phyloP scores from a whole-genome alignment of 2,797 vertebrate species.

The Spea hammondii region DNA sequence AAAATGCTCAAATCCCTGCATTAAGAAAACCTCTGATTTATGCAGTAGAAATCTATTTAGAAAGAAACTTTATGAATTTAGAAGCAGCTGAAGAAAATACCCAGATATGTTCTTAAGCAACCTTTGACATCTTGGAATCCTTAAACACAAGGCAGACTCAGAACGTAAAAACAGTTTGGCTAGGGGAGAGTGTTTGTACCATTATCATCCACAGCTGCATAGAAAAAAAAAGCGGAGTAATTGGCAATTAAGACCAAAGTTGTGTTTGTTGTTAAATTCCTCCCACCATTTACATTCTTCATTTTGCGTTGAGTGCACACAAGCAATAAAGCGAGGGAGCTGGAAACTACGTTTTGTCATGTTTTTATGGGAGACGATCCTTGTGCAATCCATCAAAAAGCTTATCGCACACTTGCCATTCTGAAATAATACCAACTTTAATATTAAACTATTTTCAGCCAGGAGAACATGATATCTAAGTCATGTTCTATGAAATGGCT shows the following conservation, averaged over 20 bases:
- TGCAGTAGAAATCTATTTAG: too few species aligned
- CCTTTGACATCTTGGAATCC: slow-evolving; percentile 7
- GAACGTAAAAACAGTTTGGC: slow-evolving; percentile 15
- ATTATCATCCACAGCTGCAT: slow-evolving; percentile 40
- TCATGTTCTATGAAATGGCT: too few species aligned
- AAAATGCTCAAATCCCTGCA: too few species aligned
- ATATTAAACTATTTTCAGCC: too few species aligned
- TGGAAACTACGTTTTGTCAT: slow-evolving; percentile 27
- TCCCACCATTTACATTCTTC: slow-evolving; percentile 37
- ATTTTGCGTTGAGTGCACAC: neutral
- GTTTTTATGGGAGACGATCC: neutral
- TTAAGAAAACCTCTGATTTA: too few species aligned
- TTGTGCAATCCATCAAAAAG: too few species aligned
- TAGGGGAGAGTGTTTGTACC: slow-evolving; percentile 4
- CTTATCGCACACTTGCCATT: too few species aligned
- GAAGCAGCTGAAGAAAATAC: neutral
- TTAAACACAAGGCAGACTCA: slow-evolving; percentile 13
- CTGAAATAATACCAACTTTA: too few species aligned
- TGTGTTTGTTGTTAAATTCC: slow-evolving; percentile 47
- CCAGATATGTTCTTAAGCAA: slow-evolving; percentile 6
- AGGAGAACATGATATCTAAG: too few species aligned
- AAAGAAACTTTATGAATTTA: too few species aligned
- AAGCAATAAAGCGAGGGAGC: slow-evolving; percentile 6
- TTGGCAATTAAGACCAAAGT: slow-evolving; percentile 38
- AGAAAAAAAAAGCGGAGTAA: slow-evolving; percentile 9